A percentile compares a stretch with the other conserved stretches of the same genome.
phyloP scores from a whole-genome alignment of 2,888 invertebrate species.

The Hirtodrosophila cameraria region DNA sequence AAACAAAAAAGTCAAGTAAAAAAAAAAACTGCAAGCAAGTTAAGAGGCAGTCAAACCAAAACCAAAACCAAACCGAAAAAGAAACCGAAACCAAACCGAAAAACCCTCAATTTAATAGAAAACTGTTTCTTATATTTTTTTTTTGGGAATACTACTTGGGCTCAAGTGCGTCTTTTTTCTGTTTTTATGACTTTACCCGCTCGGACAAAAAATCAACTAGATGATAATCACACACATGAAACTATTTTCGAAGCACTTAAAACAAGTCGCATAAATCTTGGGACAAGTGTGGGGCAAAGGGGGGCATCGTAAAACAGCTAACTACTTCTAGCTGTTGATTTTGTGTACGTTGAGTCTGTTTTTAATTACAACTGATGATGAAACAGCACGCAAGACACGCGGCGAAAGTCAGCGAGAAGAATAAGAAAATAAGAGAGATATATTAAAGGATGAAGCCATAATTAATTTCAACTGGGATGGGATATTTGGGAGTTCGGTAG shows the following conservation, averaged over 20 bases:
- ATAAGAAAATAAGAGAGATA: conserved; percentile 16
- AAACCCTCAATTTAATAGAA: conserved; percentile 26
- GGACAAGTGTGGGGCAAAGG: conserved; percentile 44
- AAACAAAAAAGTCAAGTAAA: conserved; percentile 7
- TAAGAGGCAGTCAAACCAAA: conserved; percentile 1
- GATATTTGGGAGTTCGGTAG: conserved; percentile 3
- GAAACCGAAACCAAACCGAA: conserved; percentile 15
- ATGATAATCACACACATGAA: conserved; percentile 70
- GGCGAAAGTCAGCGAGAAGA: conserved; percentile 56
- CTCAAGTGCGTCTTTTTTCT: conserved; percentile 32
- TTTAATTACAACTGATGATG: conserved; percentile 43
- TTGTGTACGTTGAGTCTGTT: conserved; percentile 27
- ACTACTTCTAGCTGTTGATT: conserved; percentile 49
- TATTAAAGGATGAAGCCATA: conserved; percentile 50
- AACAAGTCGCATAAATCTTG: conserved; percentile 65
- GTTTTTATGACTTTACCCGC: conserved; percentile 20
- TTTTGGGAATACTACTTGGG: conserved; percentile 7
- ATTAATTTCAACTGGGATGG: conserved; percentile 54
- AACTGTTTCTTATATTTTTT: conserved; percentile 15
- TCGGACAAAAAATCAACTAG: conserved; percentile 14
- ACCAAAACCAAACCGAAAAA: conserved; percentile 7
- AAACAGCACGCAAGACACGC: conserved; percentile 31
- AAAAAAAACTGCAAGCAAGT: conserved; percentile 36
- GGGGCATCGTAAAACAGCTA: conserved; percentile 51
- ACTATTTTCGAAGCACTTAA: conserved; percentile 74